phyloP scores from a whole-genome alignment of 1,140 invertebrate genomes.

The Meloidogyne exigua region DNA sequence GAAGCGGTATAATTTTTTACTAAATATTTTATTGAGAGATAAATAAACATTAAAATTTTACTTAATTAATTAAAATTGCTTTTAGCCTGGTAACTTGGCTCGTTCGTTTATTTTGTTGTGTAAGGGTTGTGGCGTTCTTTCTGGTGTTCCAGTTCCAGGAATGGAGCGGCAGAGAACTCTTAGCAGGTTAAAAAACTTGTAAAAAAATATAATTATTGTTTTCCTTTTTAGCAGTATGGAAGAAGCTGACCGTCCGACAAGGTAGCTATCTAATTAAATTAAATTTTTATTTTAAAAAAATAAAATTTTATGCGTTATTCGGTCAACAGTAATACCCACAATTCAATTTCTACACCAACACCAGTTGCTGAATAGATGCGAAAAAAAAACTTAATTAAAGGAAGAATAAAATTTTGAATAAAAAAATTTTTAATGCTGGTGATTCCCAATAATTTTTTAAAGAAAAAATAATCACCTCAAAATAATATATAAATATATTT shows the following conservation, averaged over 20 bases:
- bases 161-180: slow-evolving; percentile 63
- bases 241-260: slow-evolving; percentile 59
- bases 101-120: slow-evolving; percentile 62
- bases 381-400: background rate
- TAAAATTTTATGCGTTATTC: background rate
- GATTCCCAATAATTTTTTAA: background rate
- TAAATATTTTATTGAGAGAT: too few species aligned
- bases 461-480: too few species aligned
- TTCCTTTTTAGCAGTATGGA: slow-evolving; percentile 59
- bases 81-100: slow-evolving; percentile 63
- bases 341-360: background rate
- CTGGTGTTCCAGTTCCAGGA: slow-evolving; percentile 61
- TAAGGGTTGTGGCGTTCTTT: slow-evolving; percentile 62
- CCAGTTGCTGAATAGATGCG: slow-evolving; percentile 17
- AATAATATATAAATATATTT: too few species aligned
- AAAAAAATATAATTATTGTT: background rate
- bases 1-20: slow-evolving; percentile 73
- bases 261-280: background rate
- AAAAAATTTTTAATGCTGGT: background rate
- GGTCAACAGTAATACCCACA: background rate
- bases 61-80: background rate
- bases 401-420: background rate
- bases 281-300: background rate
- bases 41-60: background rate
- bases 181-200: slow-evolving; percentile 43